Evolutionary conservation across 1,140 invertebrate genomes (phyloP).

Genomic region (Lanistes nyassanus): DNA sequence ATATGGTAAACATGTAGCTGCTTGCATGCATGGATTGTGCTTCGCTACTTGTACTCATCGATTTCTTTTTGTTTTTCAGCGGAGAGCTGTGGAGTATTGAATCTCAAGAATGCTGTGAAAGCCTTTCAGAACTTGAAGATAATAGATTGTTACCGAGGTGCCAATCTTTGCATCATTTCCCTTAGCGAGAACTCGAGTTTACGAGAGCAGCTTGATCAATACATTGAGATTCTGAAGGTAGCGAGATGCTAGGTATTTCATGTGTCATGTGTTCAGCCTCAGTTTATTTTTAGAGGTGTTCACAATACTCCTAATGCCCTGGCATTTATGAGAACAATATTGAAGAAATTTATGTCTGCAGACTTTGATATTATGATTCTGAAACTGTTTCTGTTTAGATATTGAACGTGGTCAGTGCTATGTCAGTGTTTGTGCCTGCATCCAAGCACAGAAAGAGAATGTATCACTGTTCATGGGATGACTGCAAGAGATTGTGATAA

Average conservation of each 20-base stretch:
- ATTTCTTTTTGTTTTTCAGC: conserved; percentile 70
- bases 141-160: conserved; percentile 73
- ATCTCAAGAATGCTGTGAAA: conserved; percentile 83
- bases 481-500: too few species aligned
- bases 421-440: too few species aligned
- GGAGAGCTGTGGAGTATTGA: conserved; percentile 83
- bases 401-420: too few species aligned
- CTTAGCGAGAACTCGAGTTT: conserved; percentile 36
- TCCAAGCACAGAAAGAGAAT: too few species aligned
- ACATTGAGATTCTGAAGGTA: conserved; percentile 41
- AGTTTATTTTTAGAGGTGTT: background rate
- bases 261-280: background rate
- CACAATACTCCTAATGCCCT: too few species aligned
- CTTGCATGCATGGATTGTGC: background rate
- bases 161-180: conserved; percentile 42
- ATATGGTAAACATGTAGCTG: background rate
- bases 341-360: too few species aligned
- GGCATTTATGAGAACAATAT: too few species aligned
- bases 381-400: too few species aligned
- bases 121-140: conserved; percentile 82
- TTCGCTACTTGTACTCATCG: too few species aligned
- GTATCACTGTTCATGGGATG: too few species aligned
- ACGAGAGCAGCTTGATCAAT: conserved; percentile 36
- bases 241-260: background rate
- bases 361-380: too few species aligned